These are phyloP conservation scores for Taenioides sp. DNA, from an alignment of 2,797 vertebrate genomes.

Conservation along the genomic window DNA sequence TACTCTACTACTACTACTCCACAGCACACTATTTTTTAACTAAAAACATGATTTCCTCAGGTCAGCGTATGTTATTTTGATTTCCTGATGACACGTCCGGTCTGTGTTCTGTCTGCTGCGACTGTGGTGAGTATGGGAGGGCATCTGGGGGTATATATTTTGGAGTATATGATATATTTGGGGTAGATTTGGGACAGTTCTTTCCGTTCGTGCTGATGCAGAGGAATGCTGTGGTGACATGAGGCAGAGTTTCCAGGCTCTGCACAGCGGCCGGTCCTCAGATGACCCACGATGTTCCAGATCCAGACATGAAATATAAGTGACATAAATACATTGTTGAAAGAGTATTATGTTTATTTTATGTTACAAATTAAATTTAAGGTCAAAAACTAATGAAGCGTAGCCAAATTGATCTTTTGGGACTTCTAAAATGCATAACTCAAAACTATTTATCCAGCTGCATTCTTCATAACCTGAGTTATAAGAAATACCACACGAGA, in stretches of 20 bases:
- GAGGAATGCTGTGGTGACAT: slow-evolving; percentile 61
- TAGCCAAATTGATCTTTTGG: too few relatives aligned
- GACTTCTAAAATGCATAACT: too few relatives aligned
- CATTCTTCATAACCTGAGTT: too few relatives aligned
- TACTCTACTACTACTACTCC: background rate
- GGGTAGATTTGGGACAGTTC: slow-evolving; percentile 39
- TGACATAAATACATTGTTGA: background rate
- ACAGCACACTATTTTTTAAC: background rate
- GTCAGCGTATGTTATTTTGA: slow-evolving; percentile 51
- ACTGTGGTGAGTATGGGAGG: slow-evolving; percentile 59
- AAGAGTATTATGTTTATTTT: background rate
- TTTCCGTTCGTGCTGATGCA: slow-evolving; percentile 65
- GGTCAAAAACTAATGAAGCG: background rate
- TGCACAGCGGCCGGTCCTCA: slow-evolving; percentile 57
- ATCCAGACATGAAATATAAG: background rate
- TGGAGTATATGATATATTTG: background rate
- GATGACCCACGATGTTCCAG: slow-evolving; percentile 52
- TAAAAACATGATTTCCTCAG: background rate
- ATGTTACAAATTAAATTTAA: background rate
- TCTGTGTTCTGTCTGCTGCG: slow-evolving; percentile 35
- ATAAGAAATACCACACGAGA: too few relatives aligned
- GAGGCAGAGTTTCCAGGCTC: slow-evolving; percentile 64
- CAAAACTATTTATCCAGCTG: too few relatives aligned
- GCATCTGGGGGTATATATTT: background rate
- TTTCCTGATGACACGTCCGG: slow-evolving; percentile 37